Base-by-base conservation (phyloP, 2,888 invertebrate species). In the Heliconius ethilla region DNA sequence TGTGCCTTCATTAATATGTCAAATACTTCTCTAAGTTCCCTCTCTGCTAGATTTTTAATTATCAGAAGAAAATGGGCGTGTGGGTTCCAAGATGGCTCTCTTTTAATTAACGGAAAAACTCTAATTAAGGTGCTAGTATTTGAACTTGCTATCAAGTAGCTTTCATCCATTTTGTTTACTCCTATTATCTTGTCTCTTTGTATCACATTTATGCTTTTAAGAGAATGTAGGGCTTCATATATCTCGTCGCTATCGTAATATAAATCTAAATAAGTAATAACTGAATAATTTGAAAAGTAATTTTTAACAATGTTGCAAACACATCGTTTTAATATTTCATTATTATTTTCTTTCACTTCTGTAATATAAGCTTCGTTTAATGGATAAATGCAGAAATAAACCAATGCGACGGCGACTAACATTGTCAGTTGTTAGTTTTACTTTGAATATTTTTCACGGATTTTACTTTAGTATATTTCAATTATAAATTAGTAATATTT, bases 41-140 rank as follows among this genome's bases (percentile, higher is more conserved):
- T 7, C 1, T 70, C 29, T 7, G 79, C 55, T 0, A 90, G 78
- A 2, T 75, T 65, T 70, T 85, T 78, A 4, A 91, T 79, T 4
- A 89, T 74, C 6, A 91, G 82, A 9, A 89, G 79, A 74, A 89
- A 87, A 33, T 83, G 81, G 3, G 85, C 85, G 22, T 83, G 79
- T 0, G 91, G 91, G 74, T 86, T 87, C 91, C 91, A 91, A 0
- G 82, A 73, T 1, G 78, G 33, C 25, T 88, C 88, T 25, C 69
- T 82, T 3, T 79, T 81, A 0, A 91, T 69, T 18, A 75, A 29
- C 10, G 25, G 33, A 10, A 88, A 83, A 11, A 79, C 73, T 5
- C 75, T 10, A 9, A 45, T 76, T 6, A 90, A 85, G 15, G 82
- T 78, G 2, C 62, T 74, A 5, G 79, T 80, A 66, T 84, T 82